Evolutionary conservation across 2,113 vertebrate genomes (phyloP), one percentile per base, ranked within the genome.

Genomic region (Albula goreensis): DNA sequence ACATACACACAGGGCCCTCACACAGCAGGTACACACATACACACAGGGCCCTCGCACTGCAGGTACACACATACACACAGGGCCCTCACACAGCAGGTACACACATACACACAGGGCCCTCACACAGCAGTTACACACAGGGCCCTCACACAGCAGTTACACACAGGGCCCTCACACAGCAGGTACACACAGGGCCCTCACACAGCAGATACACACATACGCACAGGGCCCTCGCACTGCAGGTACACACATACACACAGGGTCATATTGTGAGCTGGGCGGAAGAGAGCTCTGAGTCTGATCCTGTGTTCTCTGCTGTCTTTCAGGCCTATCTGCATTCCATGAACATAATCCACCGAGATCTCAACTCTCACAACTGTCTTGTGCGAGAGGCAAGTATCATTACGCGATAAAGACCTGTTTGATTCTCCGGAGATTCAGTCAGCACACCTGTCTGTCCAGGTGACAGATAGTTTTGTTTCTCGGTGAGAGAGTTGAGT

Each of bases 351-450:
- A 99, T 99, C 93, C 98, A 99, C 91, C 95, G 98, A 0, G 98
- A 99, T 91, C 97, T 99, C 91, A 99, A 99, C 93, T 99, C 98
- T 6, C 95, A 98, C 96, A 99, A 99, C 95, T 99, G 98, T 93
- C 96, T 99, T 0, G 98, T 99, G 83, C 95, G 97, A 51, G 98
- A 99, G 96, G 97, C 97, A 89, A 95, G 95, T 86, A 9, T 81
- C 50, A 17, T 7, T 52, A 49, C 85, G 83, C 49, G 50, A 80
- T 82, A 3, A 31, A 50, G 48, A 11, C 41, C 9, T 66, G 15
- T 25, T 50, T 17, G 19, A 80, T 56, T 85, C 41, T 83, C n/a
- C 88, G 50, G 79, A 85, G 83, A 84, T 91, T 89, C 82, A 31
- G 85, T 50, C 6, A 51, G 11, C 57, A 57, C 78, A 50, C 83